Base-by-base conservation (phyloP, 2,113 vertebrate genomes). In the Melanostigma gelatinosum region DNA sequence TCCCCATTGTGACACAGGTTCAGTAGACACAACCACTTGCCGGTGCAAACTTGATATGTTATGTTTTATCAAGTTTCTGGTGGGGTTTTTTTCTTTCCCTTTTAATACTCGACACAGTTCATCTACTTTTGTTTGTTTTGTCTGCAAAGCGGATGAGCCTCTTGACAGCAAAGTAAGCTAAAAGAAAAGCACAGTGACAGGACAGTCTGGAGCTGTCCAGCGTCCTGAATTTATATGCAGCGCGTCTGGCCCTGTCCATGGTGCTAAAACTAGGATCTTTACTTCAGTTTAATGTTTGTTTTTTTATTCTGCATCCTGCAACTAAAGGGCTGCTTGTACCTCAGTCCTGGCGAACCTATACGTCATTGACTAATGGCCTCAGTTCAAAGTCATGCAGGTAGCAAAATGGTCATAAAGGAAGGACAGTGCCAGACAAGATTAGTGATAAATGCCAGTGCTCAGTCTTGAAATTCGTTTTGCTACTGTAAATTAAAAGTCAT, bases 311-410 rank as follows among this genome's bases (percentile, higher is more conserved):
- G 29, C 38, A 46, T 60, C 48, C 38, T 38, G 12, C 72, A 15
- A 18, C 63, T 66, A 48, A 73, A 70, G 24, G 11, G 29, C 63
- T 50, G 57, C 15, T 4, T 67, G 52, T 36, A 15, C 63, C 72
- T 65, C 55, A n/a, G 61, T 58, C 16, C 54, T 61, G 62, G 63
- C 55, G 70, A 73, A 67, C 55, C 44, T 44, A 34, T 34, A 40
- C 68, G 69, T 70, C 69, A 79, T 18, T 82, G 57, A 81, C 76
- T 72, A 72, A 87, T 87, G 60, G 12, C 77, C 83, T 77, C 79
- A 58, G 63, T 65, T 75, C 77, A 80, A 76, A 82, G 29, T 38
- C 73, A 3, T n/a, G 55, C 42, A 84, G 22, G n/a, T 20, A 15
- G 69, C 8, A 48, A 36, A 46, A 61, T 66, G 50, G 24, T 68